These are phyloP conservation scores for Tarsius wallacei DNA, from an alignment of 2,797 vertebrate genomes.

Conservation along the genomic window DNA sequence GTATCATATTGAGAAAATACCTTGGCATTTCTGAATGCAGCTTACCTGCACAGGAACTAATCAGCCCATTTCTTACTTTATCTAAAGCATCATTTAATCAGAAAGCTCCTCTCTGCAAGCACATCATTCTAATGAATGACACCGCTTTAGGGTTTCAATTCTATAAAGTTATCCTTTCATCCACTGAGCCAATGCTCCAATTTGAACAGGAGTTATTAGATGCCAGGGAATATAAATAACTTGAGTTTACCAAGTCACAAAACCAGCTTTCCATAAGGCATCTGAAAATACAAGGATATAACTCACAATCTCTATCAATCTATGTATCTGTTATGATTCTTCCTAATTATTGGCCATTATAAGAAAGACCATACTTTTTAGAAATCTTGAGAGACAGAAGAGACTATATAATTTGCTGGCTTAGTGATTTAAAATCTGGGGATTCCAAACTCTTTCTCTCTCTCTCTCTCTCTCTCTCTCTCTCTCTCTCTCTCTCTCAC, in stretches of 20 bases:
- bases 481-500: not conserved
- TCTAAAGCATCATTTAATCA: slow-evolving; percentile 63
- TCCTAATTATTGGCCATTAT: slow-evolving; percentile 25
- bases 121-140: not conserved
- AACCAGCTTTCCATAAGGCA: slow-evolving; percentile 54
- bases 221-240: slow-evolving; percentile 65
- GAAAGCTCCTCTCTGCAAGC: slow-evolving; percentile 66
- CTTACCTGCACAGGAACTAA: slow-evolving; percentile 76
- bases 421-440: slow-evolving; percentile 68
- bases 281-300: slow-evolving; percentile 47
- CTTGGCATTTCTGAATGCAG: slow-evolving; percentile 77
- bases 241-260: slow-evolving; percentile 28
- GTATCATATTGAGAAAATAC: slow-evolving; percentile 82
- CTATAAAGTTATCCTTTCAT: slow-evolving; percentile 37
- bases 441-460: slow-evolving; percentile 66
- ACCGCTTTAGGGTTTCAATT: slow-evolving; percentile 50
- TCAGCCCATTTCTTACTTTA: slow-evolving; percentile 62
- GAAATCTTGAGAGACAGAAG: not conserved
- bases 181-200: slow-evolving; percentile 52
- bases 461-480: too few relatives aligned
- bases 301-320: not conserved
- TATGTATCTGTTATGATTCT: not conserved
- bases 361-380: slow-evolving; percentile 46
- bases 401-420: slow-evolving; percentile 56
- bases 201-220: slow-evolving; percentile 64